Evolutionary conservation across 2,888 invertebrate species (phyloP), one percentile per base, ranked within the genome.

Genomic region (Lobophora halterata): DNA sequence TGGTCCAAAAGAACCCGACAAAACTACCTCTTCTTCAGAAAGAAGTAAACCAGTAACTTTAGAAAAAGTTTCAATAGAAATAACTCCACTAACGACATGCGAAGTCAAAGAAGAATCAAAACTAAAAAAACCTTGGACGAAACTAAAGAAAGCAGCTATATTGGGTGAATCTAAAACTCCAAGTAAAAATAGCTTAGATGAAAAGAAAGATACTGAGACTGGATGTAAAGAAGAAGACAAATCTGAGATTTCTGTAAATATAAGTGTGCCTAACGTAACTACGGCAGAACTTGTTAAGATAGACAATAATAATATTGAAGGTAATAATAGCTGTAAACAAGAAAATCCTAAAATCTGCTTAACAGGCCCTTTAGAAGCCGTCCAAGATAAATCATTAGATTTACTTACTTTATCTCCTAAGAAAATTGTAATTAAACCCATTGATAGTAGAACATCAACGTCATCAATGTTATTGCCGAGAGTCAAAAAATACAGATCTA

Each of bases 401-500:
- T 77, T 83, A 67, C 64, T 81, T 65, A 76, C 76, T 32, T 68
- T 77, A 59, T 80, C 83, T 35, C 81, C 85, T 32, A 82, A 79
- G 41, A 78, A 71, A 53, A 72, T 58, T 52, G 40, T 56, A 31
- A 52, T 63, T 24, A 77, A 72, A 60, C 44, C 62, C 28, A 41
- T 51, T 37, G 79, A 80, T 40, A 46, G 51, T 46, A 78, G 66
- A 57, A 46, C 56, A 9, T 51, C 61, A 25, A 55, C 64, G 9
- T 56, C 67, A 30, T 72, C 73, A 19, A 73, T 73, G 56, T 55
- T 85, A 23, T 66, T 81, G 39, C 79, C 82, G 5, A 78, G 77
- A 77, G 55, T 75, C 1, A 95, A 94, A 72, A 91, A 91, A 68
- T 95, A 95, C 75, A 89, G 91, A 46, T 95, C 95, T n/a, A 93